Evolutionary conservation across 1,140 invertebrate species (phyloP), one percentile per base, ranked within the genome.

Genomic region (Eupristina koningsbergeri): DNA sequence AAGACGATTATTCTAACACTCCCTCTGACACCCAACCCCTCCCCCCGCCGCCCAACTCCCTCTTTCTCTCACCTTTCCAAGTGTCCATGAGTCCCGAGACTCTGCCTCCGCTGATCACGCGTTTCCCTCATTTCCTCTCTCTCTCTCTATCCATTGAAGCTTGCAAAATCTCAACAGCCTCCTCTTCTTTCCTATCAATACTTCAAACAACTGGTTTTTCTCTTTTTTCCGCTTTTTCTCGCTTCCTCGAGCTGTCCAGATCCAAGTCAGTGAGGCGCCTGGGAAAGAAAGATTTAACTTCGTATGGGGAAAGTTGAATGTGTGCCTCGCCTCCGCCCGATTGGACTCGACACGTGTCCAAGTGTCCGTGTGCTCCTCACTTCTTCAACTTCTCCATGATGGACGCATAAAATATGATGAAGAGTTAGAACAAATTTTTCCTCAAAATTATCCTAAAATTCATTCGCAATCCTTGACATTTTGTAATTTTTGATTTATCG

Each of bases 1-100:
- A 36, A 71, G 67, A 71, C 67, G 67, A 71, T 71, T 71, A 71
- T 71, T 71, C 67, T 71, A 71, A 71, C 67, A 36, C 67, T 71
- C 67, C 26, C n/a, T n/a, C n/a, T n/a, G n/a, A n/a, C n/a, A n/a
- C n/a, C n/a, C n/a, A n/a, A n/a, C n/a, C n/a, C n/a, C n/a, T n/a
- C n/a, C n/a, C n/a, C n/a, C n/a, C n/a, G n/a, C n/a, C n/a, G n/a
- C n/a, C n/a, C n/a, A n/a, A n/a, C n/a, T n/a, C n/a, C n/a, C n/a
- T n/a, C n/a, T n/a, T n/a, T n/a, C n/a, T n/a, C n/a, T n/a, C n/a
- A n/a, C 36, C 22, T 41, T 36, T 22, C 67, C n/a, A 39, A 36
- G 67, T 39, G 36, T 71, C 67, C 11, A 22, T 36, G 17, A 31
- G 64, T 67, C 64, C 36, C 64, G 50, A 1, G 41, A 34, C 36